Percentiles rank a stretch among this genome's conserved stretches.
These are phyloP conservation scores for Jacana jacana DNA, from an alignment of 2,113 vertebrate species.

Conservation along the genomic window DNA sequence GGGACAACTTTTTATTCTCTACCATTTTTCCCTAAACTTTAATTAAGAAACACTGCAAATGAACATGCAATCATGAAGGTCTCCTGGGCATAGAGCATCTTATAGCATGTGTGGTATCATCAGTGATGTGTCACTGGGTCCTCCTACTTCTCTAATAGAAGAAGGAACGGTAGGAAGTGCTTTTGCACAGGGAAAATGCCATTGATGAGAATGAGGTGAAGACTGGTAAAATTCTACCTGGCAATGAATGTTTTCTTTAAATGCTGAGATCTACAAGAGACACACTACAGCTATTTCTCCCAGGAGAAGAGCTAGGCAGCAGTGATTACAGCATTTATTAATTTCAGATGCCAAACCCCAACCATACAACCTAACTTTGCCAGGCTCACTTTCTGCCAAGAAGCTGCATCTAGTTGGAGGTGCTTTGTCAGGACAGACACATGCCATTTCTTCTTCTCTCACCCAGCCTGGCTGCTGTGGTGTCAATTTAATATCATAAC, in stretches of 20 bases:
- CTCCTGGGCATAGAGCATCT: not conserved
- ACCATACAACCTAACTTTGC: not conserved
- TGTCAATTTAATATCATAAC: not conserved
- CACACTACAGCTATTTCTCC: not conserved
- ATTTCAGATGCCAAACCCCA: not conserved
- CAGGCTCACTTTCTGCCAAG: not conserved
- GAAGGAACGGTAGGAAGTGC: not conserved
- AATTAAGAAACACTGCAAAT: not conserved
- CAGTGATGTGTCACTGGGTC: not conserved
- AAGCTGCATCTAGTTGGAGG: not conserved
- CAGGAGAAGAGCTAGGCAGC: not conserved
- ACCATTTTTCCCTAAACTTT: not conserved
- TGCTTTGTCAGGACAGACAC: not conserved
- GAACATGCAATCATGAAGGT: not conserved
- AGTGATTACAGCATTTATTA: not conserved
- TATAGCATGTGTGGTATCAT: accelerated
- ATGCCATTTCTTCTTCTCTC: not conserved
- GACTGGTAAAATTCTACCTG: not conserved
- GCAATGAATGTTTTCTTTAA: not conserved
- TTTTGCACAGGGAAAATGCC: not conserved
- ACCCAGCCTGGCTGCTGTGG: not conserved
- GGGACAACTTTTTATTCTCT: not conserved
- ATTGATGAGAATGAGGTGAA: not conserved
- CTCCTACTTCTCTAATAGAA: not conserved
- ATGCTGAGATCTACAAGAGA: not conserved